A percentile compares a stretch with the other conserved stretches of the same genome.
Evolutionary conservation across 2,888 invertebrate species (phyloP).

Genomic region (Scaptomyza tumidula): DNA sequence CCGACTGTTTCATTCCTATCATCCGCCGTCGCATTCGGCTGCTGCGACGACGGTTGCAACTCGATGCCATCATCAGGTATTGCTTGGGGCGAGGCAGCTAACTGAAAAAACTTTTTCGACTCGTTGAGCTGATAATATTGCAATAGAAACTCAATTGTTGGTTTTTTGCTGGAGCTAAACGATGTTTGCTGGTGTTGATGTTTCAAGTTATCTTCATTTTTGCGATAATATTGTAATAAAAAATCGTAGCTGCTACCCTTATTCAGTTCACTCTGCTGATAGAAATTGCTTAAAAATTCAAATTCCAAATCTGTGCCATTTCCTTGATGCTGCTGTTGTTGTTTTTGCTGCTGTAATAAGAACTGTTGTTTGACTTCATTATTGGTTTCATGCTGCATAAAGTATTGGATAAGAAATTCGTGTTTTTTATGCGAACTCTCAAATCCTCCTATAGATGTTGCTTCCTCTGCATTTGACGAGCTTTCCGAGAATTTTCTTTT

Average conservation of each 20-base stretch:
- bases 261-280: constrained; percentile 83
- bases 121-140: constrained; percentile 84
- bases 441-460: constrained; percentile 56
- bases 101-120: constrained; percentile 85
- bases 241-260: constrained; percentile 83
- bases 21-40: constrained; percentile 62
- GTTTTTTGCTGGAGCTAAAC: constrained; percentile 74
- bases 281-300: constrained; percentile 82
- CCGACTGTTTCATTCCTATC: constrained; percentile 41
- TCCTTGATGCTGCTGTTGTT: constrained; percentile 45
- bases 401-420: constrained; percentile 83
- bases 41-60: constrained; percentile 65
- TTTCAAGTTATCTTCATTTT: constrained; percentile 75
- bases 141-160: constrained; percentile 82
- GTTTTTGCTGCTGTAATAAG: constrained; percentile 65
- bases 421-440: constrained; percentile 76
- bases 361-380: constrained; percentile 76
- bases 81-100: constrained; percentile 84
- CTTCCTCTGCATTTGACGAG: constrained; percentile 74
- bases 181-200: constrained; percentile 41
- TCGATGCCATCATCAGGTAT: constrained; percentile 82
- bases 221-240: constrained; percentile 83
- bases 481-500: constrained; percentile 83
- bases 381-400: constrained; percentile 81
- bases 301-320: constrained; percentile 68